Base-by-base conservation (phyloP, 2,113 vertebrate genomes). In the Parus major region DNA sequence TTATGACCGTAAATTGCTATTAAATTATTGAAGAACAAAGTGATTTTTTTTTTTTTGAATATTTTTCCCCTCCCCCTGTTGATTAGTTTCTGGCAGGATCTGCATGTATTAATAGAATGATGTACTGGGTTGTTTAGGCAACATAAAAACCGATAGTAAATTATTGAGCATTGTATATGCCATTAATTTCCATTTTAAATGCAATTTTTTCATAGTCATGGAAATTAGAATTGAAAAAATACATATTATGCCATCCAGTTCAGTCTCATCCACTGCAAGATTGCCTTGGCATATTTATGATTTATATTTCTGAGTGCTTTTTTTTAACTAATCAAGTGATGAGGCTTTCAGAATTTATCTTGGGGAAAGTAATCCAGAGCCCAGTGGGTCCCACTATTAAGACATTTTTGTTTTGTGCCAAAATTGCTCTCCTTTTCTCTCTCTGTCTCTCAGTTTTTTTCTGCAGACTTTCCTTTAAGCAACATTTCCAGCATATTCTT, bases 211-310 rank as follows among this genome's bases (percentile, higher is more conserved):
- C 44, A 8, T 64, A 75, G 39, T 86, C 3, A 27, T 24, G 68
- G 47, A 86, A 93, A 93, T 91, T 86, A 88, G 68, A 94, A 84
- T 79, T 81, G 41, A 70, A 94, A 92, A 85, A 94, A 60, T 78
- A 55, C 1, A 2, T 39, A 22, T 88, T 69, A 77, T 71, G 46
- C 17, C 6, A 11, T 84, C 89, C 28, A 36, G 15, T 60, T 94
- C n/a, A 64, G 3, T 47, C 28, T 77, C 18, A 71, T 76, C 9
- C 18, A 24, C 12, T 89, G 17, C 33, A 70, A 73, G 60, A 63
- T 28, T 95, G 52, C 50, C 39, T 36, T 84, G 42, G 11, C 75
- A 52, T 79, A 47, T 85, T 72, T 76, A 56, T 56, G 64, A 71
- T 57, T 5, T 22, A 2, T 71, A 41, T 79, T 91, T 89, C 28